Base-by-base conservation (phyloP, 2,797 vertebrate species). In the Apodemus agrarius region DNA sequence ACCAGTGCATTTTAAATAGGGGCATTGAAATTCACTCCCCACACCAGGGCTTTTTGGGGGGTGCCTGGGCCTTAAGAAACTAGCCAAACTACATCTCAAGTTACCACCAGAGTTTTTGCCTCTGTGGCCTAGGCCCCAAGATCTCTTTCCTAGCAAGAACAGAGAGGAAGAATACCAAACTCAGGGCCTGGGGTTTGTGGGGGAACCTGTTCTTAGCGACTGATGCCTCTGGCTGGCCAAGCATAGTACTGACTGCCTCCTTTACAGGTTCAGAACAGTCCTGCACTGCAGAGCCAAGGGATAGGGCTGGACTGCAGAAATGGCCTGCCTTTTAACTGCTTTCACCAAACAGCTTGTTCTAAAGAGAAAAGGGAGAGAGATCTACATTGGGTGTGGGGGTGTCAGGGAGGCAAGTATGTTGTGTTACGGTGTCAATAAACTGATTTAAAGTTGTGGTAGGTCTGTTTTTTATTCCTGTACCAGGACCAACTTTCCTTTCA, bases 401-500 rank as follows among this genome's bases (percentile, higher is more conserved):
- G 80, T 93, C 92, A 97, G 95, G 94, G 93, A 97, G 96, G 96
- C 92, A 97, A 97, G 95, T 97, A 95, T 98, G 95, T 98, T 97
- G 97, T 98, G 97, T 97, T 98, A 92, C 91, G 97, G 95, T 98
- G 98, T 98, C 96, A 98, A 97, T 98, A 98, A 98, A 98, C 96
- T 93, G 96, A 97, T 96, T 97, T 96, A 96, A 98, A 97, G 96
- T 97, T 97, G 91, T 95, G 78, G 84, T 96, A 75, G 89, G 89
- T 91, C 61, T 96, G 72, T 91, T 83, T 34, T 95, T 96, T 95
- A 95, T 96, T 97, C 75, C 79, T 95, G 31, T 89, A 37, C 57
- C 59, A 88, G 89, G 82, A 88, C 72, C 46, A 84, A 79, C 79
- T 96, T 81, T 76, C 26, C 72, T 88, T 24, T 49, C 54, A 69